Conservation (phyloP, 1,140 invertebrate species). For the Vanessa tameamea region DNA sequence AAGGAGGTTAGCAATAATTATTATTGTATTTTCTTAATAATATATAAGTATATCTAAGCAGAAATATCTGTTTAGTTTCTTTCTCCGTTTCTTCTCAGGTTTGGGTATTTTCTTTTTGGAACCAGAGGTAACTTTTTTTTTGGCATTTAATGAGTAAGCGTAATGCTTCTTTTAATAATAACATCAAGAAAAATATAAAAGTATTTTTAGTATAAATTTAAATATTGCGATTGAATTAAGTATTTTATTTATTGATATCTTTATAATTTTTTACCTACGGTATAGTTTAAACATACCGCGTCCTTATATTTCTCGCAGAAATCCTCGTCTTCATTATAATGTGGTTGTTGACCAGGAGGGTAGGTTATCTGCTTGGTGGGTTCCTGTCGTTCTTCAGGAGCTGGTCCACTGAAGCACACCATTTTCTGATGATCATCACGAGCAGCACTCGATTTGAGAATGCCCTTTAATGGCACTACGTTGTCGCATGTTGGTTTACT, state of each 20-base stretch:
- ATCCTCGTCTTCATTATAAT: conserved; percentile 59
- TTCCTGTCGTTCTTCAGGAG: conserved; percentile 51
- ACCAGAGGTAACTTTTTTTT: not conserved
- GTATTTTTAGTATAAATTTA: not conserved
- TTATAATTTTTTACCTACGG: too few relatives aligned
- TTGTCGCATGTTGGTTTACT: conserved; percentile 66
- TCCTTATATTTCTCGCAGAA: conserved; percentile 61
- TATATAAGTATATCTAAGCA: too few relatives aligned
- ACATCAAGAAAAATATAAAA: not conserved
- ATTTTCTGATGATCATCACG: conserved; percentile 71
- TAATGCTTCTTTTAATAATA: not conserved
- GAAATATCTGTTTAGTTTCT: too few relatives aligned
- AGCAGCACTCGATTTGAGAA: conserved; percentile 65
- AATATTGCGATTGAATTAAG: not conserved
- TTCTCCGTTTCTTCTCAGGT: too few relatives aligned
- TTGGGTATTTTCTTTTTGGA: too few relatives aligned
- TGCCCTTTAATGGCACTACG: conserved; percentile 66
- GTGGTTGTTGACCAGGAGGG: conserved; percentile 57
- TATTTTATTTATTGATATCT: too few relatives aligned
- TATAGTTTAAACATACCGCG: conserved; percentile 33
- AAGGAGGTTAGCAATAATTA: too few relatives aligned
- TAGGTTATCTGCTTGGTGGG: conserved; percentile 35
- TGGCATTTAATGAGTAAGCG: not conserved
- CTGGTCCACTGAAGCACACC: conserved; percentile 72
- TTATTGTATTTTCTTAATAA: too few relatives aligned